Base-by-base conservation (phyloP, 2,797 vertebrate species). In the Merluccius polli region DNA sequence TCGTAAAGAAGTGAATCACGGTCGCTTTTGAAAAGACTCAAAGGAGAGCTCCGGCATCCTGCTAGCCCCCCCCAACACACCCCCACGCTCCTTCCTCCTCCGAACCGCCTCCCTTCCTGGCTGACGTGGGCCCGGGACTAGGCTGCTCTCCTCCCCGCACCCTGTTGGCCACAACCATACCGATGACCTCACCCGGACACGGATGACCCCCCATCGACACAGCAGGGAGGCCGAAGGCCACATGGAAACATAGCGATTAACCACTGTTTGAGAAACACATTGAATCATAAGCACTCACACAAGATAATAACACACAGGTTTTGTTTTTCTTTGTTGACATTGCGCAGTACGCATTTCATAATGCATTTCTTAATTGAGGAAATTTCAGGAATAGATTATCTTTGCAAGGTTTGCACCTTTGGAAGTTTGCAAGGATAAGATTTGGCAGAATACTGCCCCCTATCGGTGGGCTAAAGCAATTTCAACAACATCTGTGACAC, bases 21-120 rank as follows among this genome's bases (percentile, higher is more conserved):
- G 52, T n/a, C 10, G 24, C 59, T 87, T 89, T 82, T 89, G 75
- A 86, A 89, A 81, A 81, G 82, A 81, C 79, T 87, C 83, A 78
- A 84, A 86, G 77, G 88, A 84, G 87, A 84, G 78, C 79, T 78
- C 83, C 78, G 71, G 84, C 86, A 86, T 92, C 84, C 87, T 87
- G 87, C 86, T 78, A 79, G n/a, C 12, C 70, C 35, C 78, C 69
- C 69, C 33, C 70, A 21, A 10, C 70, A 32, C 79, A 65, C 65
- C 36, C 70, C n/a, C 12, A 68, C 35, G 35, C 24, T 73, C 77
- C 87, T 84, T 91, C 89, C 88, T 72, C 78, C 59, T 21, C 59
- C 59, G 27, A 65, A 18, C 59, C 59, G 59, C 59, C 59, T 65
- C 24, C 27, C 59, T 65, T 65, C 59, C 59, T 65, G 59, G 59